Evolutionary conservation across 2,797 vertebrate species (phyloP).

Genomic region (Knipowitschia caucasica): DNA sequence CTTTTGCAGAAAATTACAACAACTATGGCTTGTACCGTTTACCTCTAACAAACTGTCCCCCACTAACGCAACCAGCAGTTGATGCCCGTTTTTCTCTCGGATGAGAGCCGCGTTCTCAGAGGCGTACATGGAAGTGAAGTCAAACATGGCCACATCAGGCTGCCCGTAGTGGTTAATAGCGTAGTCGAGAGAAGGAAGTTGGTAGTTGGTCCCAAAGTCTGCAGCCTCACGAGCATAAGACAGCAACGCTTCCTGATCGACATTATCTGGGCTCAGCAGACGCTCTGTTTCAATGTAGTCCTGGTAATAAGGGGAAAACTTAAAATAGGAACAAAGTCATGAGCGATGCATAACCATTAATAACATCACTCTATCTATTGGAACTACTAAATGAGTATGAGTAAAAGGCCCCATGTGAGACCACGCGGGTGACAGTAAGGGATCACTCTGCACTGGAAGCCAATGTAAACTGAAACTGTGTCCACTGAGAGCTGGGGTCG

Average conservation of each 20-base stretch:
- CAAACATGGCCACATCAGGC: slow-evolving; percentile 96
- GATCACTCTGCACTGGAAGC: slow-evolving; percentile 27
- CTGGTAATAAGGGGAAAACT: slow-evolving; percentile 54
- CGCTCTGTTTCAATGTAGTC: slow-evolving; percentile 89
- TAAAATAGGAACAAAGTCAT: background rate
- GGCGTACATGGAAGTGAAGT: slow-evolving; percentile 97
- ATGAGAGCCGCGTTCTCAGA: slow-evolving; percentile 92
- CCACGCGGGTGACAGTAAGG: slow-evolving; percentile 22
- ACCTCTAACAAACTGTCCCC: slow-evolving; percentile 98
- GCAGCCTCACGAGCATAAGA: slow-evolving; percentile 94
- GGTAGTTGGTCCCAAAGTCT: slow-evolving; percentile 95
- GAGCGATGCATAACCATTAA: background rate
- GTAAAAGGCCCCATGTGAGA: background rate
- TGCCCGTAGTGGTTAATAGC: slow-evolving; percentile 92
- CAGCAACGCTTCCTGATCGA: slow-evolving; percentile 88
- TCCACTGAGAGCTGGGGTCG: slow-evolving; percentile 19
- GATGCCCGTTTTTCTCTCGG: slow-evolving; percentile 84
- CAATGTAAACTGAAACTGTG: slow-evolving; percentile 37
- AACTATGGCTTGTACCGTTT: background rate
- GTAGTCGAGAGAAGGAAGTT: slow-evolving; percentile 94
- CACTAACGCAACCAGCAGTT: slow-evolving; percentile 88
- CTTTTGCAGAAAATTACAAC: too few species aligned
- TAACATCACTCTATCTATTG: background rate
- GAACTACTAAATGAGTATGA: slow-evolving; percentile 5
- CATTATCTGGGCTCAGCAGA: slow-evolving; percentile 85